A percentile compares a stretch with the other conserved stretches of the same genome.
These are phyloP conservation scores for Myotis yumanensis DNA, from an alignment of 2,113 vertebrate species.

Conservation along the genomic window DNA sequence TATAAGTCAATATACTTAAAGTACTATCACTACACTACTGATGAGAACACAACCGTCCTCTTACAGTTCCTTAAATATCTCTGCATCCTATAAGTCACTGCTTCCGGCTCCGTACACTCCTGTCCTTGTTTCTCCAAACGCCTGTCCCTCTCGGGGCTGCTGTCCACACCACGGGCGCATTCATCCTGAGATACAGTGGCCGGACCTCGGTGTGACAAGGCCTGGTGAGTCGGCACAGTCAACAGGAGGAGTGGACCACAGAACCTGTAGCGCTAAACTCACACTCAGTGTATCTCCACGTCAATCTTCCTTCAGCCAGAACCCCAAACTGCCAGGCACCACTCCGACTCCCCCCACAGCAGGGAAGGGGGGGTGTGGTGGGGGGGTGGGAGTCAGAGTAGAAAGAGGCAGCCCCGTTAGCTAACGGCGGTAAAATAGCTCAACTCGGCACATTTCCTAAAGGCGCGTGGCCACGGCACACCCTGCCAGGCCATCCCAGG, in stretches of 20 bases:
- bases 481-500: not conserved
- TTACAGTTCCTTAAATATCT: not conserved
- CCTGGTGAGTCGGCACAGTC: not conserved
- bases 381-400: not conserved
- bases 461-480: no score
- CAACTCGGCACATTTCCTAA: not conserved
- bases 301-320: not conserved
- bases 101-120: not conserved
- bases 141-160: rapidly evolving
- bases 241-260: not conserved
- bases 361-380: not conserved
- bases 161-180: rapidly evolving
- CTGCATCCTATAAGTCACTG: not conserved
- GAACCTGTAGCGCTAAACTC: not conserved
- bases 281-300: not conserved
- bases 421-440: not conserved
- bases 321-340: not conserved
- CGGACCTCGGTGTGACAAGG: not conserved
- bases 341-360: not conserved
- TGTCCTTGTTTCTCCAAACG: not conserved
- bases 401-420: not conserved
- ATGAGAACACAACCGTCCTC: not conserved
- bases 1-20: not conserved
- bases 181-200: rapidly evolving
- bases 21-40: not conserved